A percentile compares a stretch with the other conserved stretches of the same genome.
Evolutionary conservation across 2,797 vertebrate species (phyloP).

Genomic region (Halcyon leucocephala): DNA sequence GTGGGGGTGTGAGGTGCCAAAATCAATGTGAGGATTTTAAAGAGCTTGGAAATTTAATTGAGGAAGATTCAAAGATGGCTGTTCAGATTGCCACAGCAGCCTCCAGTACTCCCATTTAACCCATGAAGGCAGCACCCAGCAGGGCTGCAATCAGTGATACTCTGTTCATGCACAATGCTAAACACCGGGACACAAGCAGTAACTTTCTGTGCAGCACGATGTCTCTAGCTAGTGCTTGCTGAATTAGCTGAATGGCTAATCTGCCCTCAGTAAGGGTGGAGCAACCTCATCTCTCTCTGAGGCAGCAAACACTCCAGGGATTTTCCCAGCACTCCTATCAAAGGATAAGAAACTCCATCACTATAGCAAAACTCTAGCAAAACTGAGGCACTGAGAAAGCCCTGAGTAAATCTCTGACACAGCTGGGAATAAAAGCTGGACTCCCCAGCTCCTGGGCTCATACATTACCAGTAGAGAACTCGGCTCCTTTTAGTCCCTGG

Average conservation of each 20-base stretch:
- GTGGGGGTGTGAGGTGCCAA: not conserved
- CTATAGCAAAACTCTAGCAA: not conserved
- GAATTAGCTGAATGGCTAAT: not conserved
- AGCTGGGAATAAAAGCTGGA: constrained; percentile 9
- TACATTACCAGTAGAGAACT: not conserved
- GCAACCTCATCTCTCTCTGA: not conserved
- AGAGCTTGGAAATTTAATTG: not conserved
- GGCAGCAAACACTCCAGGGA: not conserved
- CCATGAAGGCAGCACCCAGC: not conserved
- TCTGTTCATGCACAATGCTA: not conserved
- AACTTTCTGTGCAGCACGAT: not conserved
- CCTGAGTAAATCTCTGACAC: not conserved
- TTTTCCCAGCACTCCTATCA: not conserved
- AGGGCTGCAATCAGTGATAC: not conserved
- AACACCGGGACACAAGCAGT: not conserved
- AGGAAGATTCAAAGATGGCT: not conserved
- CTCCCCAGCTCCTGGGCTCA: not conserved
- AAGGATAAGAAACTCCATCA: not conserved
- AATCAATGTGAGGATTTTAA: not conserved
- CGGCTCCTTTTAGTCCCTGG: not conserved
- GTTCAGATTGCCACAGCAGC: not conserved
- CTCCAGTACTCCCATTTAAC: not conserved
- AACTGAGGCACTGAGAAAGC: not conserved
- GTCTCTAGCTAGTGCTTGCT: not conserved
- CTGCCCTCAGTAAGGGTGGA: not conserved